These are phyloP conservation scores for Caenorhabditis remanei DNA, from an alignment of 1,140 invertebrate species.

Conservation along the genomic window DNA sequence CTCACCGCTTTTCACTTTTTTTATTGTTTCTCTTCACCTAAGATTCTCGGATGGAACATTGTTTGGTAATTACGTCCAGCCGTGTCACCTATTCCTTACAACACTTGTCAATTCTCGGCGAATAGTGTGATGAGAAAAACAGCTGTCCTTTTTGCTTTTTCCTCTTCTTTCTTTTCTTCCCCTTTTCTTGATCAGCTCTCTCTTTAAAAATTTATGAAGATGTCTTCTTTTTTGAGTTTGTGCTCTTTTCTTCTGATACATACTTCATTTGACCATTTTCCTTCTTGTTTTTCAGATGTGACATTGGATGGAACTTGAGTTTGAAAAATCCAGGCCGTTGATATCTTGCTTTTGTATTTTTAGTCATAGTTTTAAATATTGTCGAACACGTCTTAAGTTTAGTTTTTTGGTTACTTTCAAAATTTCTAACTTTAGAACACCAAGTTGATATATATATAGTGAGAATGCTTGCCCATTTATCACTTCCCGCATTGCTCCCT, in stretches of 20 bases:
- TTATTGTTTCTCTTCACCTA: not conserved
- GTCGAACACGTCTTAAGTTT: too few relatives aligned
- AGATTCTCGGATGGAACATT: conserved; percentile 14
- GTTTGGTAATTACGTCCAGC: conserved; percentile 31
- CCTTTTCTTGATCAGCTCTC: not conserved
- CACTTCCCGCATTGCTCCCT: conserved; percentile 1
- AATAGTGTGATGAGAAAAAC: conserved; percentile 16
- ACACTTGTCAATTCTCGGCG: conserved; percentile 20
- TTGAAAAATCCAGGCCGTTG: not conserved
- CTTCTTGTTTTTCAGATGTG: not conserved
- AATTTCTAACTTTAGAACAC: not conserved
- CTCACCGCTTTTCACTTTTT: not conserved
- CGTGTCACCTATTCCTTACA: conserved; percentile 1
- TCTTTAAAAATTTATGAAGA: conserved; percentile 27
- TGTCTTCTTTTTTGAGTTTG: not conserved
- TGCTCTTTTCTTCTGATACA: not conserved
- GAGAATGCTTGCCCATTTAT: not conserved
- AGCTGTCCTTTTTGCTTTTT: conserved; percentile 25
- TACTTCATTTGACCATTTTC: not conserved
- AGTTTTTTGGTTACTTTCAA: too few relatives aligned
- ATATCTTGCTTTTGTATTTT: too few relatives aligned
- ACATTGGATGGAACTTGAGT: not conserved
- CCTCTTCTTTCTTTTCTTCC: not conserved
- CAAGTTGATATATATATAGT: not conserved
- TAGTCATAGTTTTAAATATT: too few relatives aligned